These are phyloP conservation scores for Lanius ludovicianus DNA, from an alignment of 2,113 vertebrate species.

Conservation along the genomic window DNA sequence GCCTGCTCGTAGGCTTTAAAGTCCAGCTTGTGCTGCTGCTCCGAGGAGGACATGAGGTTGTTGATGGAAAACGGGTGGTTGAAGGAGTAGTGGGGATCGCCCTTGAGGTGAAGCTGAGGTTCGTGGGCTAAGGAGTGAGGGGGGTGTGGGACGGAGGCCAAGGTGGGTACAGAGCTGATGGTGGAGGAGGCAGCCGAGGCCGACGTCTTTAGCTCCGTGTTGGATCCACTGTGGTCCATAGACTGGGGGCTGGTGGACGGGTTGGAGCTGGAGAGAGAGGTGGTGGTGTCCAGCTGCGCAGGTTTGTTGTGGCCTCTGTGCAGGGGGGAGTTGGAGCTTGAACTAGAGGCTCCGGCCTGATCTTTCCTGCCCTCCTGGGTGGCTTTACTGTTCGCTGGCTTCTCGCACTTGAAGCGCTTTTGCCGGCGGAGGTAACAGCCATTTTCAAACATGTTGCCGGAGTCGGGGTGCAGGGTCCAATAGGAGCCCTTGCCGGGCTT, in stretches of 20 bases:
- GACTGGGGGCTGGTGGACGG: conserved; percentile 78
- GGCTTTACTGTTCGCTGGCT: conserved; percentile 78
- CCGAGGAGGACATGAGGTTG: conserved; percentile 97
- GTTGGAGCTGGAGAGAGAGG: conserved; percentile 74
- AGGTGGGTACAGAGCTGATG: conserved; percentile 74
- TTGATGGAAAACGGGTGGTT: conserved; percentile 99
- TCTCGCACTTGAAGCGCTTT: conserved; percentile 97
- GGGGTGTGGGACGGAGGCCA: conserved; percentile 82
- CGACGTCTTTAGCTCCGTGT: conserved; percentile 83
- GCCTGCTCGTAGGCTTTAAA: conserved; percentile 97
- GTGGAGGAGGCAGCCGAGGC: conserved; percentile 75
- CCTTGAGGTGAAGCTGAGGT: conserved; percentile 91
- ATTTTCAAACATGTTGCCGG: conserved; percentile 99
- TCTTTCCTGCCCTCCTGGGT: conserved; percentile 74
- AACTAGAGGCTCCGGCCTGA: conserved; percentile 60
- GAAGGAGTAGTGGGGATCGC: conserved; percentile 95
- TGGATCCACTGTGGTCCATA: conserved; percentile 79
- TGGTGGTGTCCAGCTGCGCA: conserved; percentile 77
- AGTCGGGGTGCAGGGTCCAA: conserved; percentile 97
- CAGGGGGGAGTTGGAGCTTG: conserved; percentile 78
- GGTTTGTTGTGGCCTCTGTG: conserved; percentile 75
- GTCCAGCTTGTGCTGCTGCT: conserved; percentile 99
- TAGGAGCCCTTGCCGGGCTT: conserved; percentile 98
- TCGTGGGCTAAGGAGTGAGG: conserved; percentile 87
- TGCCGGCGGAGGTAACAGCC: conserved; percentile 96